phyloP scores from a whole-genome alignment of 2,113 vertebrate species.

The Catharus fuscescens region DNA sequence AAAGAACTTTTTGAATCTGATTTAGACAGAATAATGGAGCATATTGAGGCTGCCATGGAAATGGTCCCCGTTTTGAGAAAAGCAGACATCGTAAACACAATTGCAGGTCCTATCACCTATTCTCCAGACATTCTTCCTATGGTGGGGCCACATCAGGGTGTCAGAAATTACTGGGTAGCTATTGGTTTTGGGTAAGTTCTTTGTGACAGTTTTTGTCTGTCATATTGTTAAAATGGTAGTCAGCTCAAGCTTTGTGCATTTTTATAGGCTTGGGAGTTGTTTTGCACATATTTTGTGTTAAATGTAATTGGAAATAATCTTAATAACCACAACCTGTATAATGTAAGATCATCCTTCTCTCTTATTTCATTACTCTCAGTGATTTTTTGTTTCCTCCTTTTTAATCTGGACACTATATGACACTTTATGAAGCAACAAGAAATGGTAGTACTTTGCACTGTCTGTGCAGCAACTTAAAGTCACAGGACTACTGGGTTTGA shows the following conservation, averaged over 20 bases:
- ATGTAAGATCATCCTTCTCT: neutral
- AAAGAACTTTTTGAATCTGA: constrained; percentile 98
- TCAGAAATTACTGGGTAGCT: constrained; percentile 94
- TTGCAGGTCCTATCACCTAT: constrained; percentile 96
- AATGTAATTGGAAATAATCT: neutral
- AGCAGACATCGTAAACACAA: constrained; percentile 90
- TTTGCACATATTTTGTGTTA: neutral
- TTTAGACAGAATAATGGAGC: constrained; percentile 93
- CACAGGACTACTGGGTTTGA: neutral
- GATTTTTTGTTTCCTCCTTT: neutral
- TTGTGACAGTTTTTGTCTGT: neutral
- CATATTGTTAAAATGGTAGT: neutral
- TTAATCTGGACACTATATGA: neutral
- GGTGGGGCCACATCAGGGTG: constrained; percentile 92
- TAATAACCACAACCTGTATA: neutral
- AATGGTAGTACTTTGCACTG: neutral
- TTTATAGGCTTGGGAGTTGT: neutral
- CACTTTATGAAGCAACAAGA: neutral
- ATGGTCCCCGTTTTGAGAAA: constrained; percentile 91
- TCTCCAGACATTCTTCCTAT: constrained; percentile 95
- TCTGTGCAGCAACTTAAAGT: neutral
- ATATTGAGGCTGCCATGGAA: constrained; percentile 94
- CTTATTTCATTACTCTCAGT: neutral
- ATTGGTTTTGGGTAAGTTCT: constrained; percentile 88
- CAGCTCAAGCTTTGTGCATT: neutral